Evolutionary conservation across 2,797 vertebrate species (phyloP).

Genomic region (Darevskia mixta): DNA sequence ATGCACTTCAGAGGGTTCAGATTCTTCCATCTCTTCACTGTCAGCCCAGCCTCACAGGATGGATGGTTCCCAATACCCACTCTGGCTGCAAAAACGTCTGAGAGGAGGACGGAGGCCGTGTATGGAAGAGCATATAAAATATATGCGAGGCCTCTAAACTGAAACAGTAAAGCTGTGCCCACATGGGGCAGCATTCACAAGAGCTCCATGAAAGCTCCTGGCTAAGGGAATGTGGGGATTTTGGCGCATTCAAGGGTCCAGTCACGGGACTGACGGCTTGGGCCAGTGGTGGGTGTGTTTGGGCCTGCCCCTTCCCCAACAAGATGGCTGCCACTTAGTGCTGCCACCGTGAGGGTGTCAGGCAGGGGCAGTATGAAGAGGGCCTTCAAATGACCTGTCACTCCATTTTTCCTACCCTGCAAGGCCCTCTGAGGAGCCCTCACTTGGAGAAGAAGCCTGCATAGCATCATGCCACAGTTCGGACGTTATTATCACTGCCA

Average conservation of each 20-base stretch:
- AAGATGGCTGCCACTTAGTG: conserved; percentile 5
- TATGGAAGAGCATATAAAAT: fast-evolving
- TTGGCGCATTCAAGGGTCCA: not conserved
- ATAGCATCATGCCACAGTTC: conserved; percentile 31
- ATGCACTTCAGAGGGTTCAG: not conserved
- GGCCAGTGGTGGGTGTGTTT: not conserved
- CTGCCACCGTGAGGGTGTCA: not conserved
- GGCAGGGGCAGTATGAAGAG: not conserved
- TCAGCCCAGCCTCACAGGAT: not conserved
- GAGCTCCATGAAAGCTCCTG: not conserved
- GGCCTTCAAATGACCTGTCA: not conserved
- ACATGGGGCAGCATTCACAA: conserved; percentile 19
- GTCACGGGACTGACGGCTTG: not conserved
- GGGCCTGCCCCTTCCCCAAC: not conserved
- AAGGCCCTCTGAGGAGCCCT: not conserved
- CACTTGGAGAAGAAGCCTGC: conserved; percentile 9
- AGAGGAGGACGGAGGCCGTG: not conserved
- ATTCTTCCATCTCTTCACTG: too few species aligned
- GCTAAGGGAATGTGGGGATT: not conserved
- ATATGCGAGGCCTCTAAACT: not conserved
- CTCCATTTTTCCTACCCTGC: not conserved
- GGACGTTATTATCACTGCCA: conserved; percentile 53
- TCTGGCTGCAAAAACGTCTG: not conserved
- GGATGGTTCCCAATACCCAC: not conserved
- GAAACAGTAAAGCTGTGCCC: not conserved